Evolutionary conservation across 2,797 vertebrate genomes (phyloP).

Genomic region (Helicolenus hilgendorfi): DNA sequence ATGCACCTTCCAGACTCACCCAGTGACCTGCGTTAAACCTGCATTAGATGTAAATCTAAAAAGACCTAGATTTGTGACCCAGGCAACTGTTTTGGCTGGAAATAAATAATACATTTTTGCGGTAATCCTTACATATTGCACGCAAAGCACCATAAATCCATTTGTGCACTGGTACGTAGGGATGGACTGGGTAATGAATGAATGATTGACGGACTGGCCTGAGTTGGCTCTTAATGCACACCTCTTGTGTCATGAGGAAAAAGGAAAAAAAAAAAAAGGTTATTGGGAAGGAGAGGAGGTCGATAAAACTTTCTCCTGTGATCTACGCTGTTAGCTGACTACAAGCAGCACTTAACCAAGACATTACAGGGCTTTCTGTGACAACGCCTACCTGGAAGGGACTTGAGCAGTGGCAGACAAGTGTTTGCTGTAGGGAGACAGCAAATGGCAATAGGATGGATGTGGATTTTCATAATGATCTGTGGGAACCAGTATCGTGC

Average conservation of each 20-base stretch:
- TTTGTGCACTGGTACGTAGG: neutral
- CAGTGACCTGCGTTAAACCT: neutral
- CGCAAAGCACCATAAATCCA: neutral
- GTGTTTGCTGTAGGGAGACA: conserved; percentile 6
- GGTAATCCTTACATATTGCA: neutral
- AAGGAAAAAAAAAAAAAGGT: neutral
- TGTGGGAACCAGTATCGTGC: conserved; percentile 3
- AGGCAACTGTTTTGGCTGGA: neutral
- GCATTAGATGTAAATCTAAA: neutral
- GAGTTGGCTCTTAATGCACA: conserved; percentile 4
- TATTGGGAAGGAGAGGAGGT: conserved; percentile 21
- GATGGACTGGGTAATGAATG: neutral
- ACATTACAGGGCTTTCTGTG: neutral
- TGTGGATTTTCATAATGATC: conserved; percentile 20
- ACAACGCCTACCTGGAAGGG: conserved; percentile 5
- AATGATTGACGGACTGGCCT: conserved; percentile 8
- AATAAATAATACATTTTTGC: neutral
- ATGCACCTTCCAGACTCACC: neutral
- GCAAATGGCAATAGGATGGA: conserved; percentile 4
- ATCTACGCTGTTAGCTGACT: conserved; percentile 36
- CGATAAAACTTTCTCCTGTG: conserved; percentile 29
- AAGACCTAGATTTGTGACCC: neutral
- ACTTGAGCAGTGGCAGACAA: conserved; percentile 24
- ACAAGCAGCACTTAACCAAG: conserved; percentile 50
- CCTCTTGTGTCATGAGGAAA: neutral